phyloP scores from a whole-genome alignment of 2,888 invertebrate genomes.

The Lasius platythorax region DNA sequence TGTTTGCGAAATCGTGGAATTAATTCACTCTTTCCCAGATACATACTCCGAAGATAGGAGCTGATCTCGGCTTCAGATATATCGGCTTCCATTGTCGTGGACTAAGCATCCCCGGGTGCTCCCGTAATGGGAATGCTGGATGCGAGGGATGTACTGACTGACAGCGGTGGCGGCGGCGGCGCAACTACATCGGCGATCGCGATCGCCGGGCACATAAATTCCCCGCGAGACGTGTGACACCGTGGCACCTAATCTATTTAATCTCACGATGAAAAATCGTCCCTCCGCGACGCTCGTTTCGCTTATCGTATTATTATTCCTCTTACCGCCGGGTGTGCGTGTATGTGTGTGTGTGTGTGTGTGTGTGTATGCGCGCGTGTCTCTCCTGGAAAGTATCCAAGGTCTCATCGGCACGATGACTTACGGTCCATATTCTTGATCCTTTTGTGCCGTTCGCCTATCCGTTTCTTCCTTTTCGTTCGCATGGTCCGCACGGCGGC shows the following conservation, averaged over 20 bases:
- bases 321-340: slow-evolving; percentile 26
- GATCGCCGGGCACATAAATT: slow-evolving; percentile 62
- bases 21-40: slow-evolving; percentile 20
- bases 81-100: slow-evolving; percentile 43
- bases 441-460: slow-evolving; percentile 11
- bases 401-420: slow-evolving; percentile 64
- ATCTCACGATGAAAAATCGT: slow-evolving; percentile 72
- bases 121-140: slow-evolving; percentile 30
- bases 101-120: slow-evolving; percentile 36
- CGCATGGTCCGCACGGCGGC: background rate
- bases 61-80: slow-evolving; percentile 46
- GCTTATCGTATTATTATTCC: slow-evolving; percentile 72
- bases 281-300: slow-evolving; percentile 55
- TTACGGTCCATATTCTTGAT: slow-evolving; percentile 58
- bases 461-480: background rate
- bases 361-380: background rate
- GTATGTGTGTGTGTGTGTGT: too few relatives aligned
- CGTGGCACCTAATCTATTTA: slow-evolving; percentile 68
- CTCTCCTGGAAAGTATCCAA: slow-evolving; percentile 63
- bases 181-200: slow-evolving; percentile 50
- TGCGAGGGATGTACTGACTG: slow-evolving; percentile 41
- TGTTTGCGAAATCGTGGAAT: slow-evolving; percentile 1
- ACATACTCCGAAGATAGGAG: slow-evolving; percentile 19
- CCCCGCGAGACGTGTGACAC: slow-evolving; percentile 35
- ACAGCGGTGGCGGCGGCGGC: slow-evolving; percentile 19